Base-by-base conservation (phyloP, 2,113 vertebrate species). In the Menura novaehollandiae region DNA sequence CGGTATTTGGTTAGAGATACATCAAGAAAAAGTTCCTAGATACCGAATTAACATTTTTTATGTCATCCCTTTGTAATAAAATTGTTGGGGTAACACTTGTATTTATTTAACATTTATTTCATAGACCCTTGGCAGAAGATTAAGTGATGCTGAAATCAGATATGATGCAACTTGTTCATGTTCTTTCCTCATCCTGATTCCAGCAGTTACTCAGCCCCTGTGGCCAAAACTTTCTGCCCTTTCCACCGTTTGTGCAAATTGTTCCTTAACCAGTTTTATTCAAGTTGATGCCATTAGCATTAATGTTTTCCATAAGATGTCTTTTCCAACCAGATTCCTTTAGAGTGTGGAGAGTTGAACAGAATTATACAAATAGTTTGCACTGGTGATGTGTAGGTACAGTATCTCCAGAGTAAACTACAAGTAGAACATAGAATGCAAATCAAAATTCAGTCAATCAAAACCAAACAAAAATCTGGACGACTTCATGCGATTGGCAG, bases 381-480 rank as follows among this genome's bases (percentile, higher is more conserved):
- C 30, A 3, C 9, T 53, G 20, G 20, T 6, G 17, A 4, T n/a
- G 4, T 30, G 39, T 13, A 63, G 14, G 5, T 14, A 28, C 13
- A 41, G 30, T 13, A 4, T 66, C 52, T 24, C 21, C 3, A 1
- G 35, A 67, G 30, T 35, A 82, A 72, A 46, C 11, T 26, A 7
- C 0, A 17, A 49, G 26, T 24, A 10, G 8, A 46, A 23, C 9
- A 11, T 4, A 23, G 41, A 76, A 41, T 0, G 0, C 10, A 56
- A 72, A 53, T 53, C 39, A 23, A 62, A 78, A 62, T 33, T 76
- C 71, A 88, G 9, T 56, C 16, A 43, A 9, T 6, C 32, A 41
- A 68, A 94, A 43, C 20, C 44, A 56, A 35, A 1, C 13, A 11
- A 5, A 53, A 81, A 49, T 67, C 11, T 41, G 33, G n/a, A 33